Evolutionary conservation across 1,140 invertebrate species (phyloP).

Genomic region (Brachionus plicatilis): DNA sequence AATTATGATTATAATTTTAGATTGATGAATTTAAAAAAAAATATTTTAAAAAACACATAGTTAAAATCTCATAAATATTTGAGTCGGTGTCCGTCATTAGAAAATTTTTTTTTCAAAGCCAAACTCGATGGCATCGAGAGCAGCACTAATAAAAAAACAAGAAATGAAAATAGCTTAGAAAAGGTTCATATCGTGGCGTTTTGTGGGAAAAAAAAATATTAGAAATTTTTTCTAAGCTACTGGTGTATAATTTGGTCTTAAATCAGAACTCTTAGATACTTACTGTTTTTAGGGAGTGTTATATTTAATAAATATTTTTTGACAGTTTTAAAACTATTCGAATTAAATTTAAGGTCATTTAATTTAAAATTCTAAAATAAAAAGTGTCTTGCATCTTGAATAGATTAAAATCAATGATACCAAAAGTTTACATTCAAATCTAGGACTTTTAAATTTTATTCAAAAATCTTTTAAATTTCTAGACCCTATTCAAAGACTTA

Average conservation of each 20-base stretch:
- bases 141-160: not conserved
- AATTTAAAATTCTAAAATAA: not conserved
- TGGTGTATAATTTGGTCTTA: not conserved
- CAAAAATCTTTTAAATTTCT: not conserved
- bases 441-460: not conserved
- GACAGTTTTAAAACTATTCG: not conserved
- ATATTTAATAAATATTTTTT: not conserved
- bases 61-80: constrained; percentile 30
- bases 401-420: not conserved
- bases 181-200: not conserved
- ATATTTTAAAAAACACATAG: constrained; percentile 23
- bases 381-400: not conserved
- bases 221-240: not conserved
- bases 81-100: constrained; percentile 9
- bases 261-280: not conserved
- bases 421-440: not conserved
- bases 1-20: constrained; percentile 29
- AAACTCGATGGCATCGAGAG: not conserved
- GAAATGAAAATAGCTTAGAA: not conserved
- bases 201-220: not conserved
- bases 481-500: too few species aligned
- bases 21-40: not conserved
- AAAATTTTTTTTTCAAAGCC: not conserved
- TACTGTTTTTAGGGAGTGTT: not conserved
- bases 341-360: not conserved